phyloP scores from a whole-genome alignment of 2,113 vertebrate genomes.

The Atrichornis clamosus region DNA sequence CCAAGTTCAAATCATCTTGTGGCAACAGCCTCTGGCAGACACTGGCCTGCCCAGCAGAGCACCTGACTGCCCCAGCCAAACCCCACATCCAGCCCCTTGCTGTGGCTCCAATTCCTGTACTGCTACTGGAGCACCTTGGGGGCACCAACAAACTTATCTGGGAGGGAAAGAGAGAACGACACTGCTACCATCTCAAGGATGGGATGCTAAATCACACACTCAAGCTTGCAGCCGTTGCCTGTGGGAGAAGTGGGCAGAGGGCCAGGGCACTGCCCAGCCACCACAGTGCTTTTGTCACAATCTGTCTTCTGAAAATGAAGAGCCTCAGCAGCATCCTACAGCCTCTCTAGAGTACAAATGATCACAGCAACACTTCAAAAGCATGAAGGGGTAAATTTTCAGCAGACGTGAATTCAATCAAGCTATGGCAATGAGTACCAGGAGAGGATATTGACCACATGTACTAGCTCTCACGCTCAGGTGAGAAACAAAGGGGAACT shows the following conservation, averaged over 20 bases:
- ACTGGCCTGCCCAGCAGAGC: not conserved
- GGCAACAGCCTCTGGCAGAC: not conserved
- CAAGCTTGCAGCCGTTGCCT: not conserved
- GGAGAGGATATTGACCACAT: not conserved
- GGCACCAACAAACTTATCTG: not conserved
- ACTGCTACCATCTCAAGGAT: not conserved
- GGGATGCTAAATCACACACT: rapidly evolving
- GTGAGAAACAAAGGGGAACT: not conserved
- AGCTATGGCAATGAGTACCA: not conserved
- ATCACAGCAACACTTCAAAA: not conserved
- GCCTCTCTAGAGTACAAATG: not conserved
- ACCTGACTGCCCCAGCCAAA: not conserved
- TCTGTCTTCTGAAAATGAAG: not conserved
- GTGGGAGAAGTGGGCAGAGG: not conserved
- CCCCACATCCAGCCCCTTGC: no score
- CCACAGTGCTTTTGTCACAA: not conserved
- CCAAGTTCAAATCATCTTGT: not conserved
- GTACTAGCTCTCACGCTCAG: not conserved
- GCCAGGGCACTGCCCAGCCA: not conserved
- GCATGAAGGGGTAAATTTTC: not conserved
- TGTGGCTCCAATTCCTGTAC: not conserved
- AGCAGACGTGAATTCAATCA: not conserved
- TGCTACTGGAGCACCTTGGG: not conserved
- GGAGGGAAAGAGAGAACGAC: not conserved
- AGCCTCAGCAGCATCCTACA: not conserved